Evolutionary conservation across 1,140 invertebrate genomes (phyloP).

Genomic region (Drosophila baimaii): DNA sequence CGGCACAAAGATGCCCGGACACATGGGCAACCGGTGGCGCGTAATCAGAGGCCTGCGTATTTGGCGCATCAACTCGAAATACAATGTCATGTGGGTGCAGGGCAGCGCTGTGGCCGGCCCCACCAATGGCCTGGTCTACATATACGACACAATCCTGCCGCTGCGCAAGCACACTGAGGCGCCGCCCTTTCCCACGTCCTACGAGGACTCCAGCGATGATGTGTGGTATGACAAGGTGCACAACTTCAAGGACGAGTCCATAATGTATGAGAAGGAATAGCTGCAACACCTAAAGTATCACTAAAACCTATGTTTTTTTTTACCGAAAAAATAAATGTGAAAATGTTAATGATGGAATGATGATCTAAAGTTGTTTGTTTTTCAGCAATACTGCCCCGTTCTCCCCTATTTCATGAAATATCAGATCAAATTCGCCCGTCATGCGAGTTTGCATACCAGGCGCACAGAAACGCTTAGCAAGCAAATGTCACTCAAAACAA

Average conservation of each 20-base stretch:
- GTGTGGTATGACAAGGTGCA: conserved; percentile 79
- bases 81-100: conserved; percentile 95
- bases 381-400: too few species aligned
- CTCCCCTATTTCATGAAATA: too few species aligned
- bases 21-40: conserved; percentile 95
- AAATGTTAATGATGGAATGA: background rate
- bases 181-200: conserved; percentile 93
- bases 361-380: too few species aligned
- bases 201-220: conserved; percentile 85
- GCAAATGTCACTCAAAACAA: too few species aligned
- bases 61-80: conserved; percentile 95
- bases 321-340: conserved; percentile 16
- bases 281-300: conserved; percentile 12
- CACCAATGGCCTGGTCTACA: conserved; percentile 91
- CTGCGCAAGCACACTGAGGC: conserved; percentile 86
- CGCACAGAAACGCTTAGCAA: too few species aligned
- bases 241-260: conserved; percentile 77
- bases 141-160: conserved; percentile 92
- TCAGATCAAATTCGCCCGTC: too few species aligned
- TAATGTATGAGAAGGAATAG: conserved; percentile 71
- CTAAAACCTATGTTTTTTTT: conserved; percentile 18
- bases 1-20: conserved; percentile 98
- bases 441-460: too few species aligned
- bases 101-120: conserved; percentile 93
- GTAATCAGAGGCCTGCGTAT: conserved; percentile 91